Evolutionary conservation across 2,113 vertebrate species (phyloP).

Genomic region (Gavialis gangeticus): DNA sequence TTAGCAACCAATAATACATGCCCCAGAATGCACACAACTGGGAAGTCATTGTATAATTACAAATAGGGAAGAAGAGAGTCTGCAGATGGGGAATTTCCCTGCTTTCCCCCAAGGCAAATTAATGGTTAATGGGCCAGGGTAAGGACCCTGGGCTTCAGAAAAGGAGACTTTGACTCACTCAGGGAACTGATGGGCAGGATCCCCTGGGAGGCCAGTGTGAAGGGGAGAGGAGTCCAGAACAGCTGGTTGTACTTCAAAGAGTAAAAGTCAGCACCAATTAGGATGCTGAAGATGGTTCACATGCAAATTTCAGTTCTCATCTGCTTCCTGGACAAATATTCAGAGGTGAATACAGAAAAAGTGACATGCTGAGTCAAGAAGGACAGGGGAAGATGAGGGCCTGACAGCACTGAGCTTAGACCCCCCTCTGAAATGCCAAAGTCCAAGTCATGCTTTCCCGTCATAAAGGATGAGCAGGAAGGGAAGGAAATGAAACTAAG

Average conservation of each 20-base stretch:
- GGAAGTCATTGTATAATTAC: not conserved
- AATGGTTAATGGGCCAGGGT: not conserved
- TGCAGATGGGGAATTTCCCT: not conserved
- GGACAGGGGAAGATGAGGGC: no score
- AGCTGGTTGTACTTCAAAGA: not conserved
- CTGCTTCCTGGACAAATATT: not conserved
- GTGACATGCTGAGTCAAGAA: no score
- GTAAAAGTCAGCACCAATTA: not conserved
- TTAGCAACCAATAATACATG: not conserved
- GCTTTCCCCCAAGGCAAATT: not conserved
- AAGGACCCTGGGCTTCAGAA: not conserved
- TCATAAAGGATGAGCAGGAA: no score
- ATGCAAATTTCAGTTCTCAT: not conserved
- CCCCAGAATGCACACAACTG: fast-evolving
- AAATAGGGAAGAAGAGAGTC: not conserved
- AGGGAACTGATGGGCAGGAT: no score
- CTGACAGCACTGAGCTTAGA: no score
- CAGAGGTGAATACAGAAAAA: fast-evolving
- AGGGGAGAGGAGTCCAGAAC: no score
- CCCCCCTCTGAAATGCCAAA: no score
- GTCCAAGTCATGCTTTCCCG: not conserved
- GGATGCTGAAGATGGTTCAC: not conserved
- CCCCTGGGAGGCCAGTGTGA: no score
- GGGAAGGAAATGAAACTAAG: no score
- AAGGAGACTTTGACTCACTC: no score